Percentiles rank a stretch among this genome's conserved stretches.
phyloP scores from a whole-genome alignment of 2,888 invertebrate species.

The Atethmia centrago region DNA sequence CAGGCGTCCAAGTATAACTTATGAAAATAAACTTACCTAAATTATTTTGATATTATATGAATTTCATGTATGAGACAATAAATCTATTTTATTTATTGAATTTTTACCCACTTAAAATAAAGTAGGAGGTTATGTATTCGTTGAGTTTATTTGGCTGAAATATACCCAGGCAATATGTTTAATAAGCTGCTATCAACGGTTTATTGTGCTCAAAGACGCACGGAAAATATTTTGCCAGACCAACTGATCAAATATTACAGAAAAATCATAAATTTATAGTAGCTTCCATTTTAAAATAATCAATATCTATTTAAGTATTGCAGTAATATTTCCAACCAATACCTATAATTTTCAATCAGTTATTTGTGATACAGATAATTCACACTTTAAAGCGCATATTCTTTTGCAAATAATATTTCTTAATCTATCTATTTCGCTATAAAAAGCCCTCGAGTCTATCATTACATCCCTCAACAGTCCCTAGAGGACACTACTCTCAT shows the following conservation, averaged over 20 bases:
- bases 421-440: conserved; percentile 14
- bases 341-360: background rate
- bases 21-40: background rate
- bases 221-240: background rate
- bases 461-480: conserved; percentile 51
- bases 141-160: background rate
- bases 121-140: background rate
- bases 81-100: background rate
- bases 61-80: background rate
- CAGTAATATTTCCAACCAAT: too few species aligned
- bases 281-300: background rate
- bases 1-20: background rate
- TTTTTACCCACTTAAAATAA: background rate
- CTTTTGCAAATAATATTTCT: background rate
- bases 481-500: conserved; percentile 45
- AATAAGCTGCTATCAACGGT: background rate
- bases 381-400: background rate
- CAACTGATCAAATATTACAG: too few species aligned
- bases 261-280: background rate
- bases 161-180: background rate
- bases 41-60: background rate
- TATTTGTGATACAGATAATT: background rate
- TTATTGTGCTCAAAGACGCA: background rate
- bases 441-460: conserved; percentile 38
- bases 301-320: background rate